Evolutionary conservation across 2,888 invertebrate species (phyloP).

Genomic region (Nomada flava): DNA sequence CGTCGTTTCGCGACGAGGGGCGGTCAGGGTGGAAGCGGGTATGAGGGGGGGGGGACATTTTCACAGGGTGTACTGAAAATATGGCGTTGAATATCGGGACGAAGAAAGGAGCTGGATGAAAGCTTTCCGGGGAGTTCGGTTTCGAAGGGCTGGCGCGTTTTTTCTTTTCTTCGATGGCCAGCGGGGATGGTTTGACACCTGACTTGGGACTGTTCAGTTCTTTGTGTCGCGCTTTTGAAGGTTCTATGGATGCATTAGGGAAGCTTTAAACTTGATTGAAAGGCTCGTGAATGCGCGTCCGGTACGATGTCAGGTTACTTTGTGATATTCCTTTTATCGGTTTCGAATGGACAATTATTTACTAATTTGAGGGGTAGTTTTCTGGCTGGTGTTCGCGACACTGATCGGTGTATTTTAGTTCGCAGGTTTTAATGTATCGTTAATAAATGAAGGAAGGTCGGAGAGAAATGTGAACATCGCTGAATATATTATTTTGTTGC

Average conservation of each 20-base stretch:
- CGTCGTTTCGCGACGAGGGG: conserved; percentile 64
- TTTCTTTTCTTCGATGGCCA: not conserved
- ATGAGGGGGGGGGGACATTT: conserved; percentile 51
- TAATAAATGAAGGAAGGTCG: no score
- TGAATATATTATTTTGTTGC: no score
- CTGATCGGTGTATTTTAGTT: no score
- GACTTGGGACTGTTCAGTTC: not conserved
- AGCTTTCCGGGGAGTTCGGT: not conserved
- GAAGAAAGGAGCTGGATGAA: not conserved
- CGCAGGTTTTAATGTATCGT: no score
- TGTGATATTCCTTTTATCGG: no score
- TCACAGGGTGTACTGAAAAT: conserved; percentile 60
- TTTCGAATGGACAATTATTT: no score
- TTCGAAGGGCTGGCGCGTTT: not conserved
- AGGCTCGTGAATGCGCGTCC: no score
- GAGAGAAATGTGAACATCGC: no score
- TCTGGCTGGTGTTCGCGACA: no score
- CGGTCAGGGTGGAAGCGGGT: conserved; percentile 24
- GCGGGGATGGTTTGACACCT: not conserved
- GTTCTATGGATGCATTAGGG: not conserved
- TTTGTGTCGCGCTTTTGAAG: not conserved
- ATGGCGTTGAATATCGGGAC: not conserved
- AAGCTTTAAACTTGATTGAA: no score
- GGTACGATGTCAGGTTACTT: not conserved
- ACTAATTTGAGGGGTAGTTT: no score